Conservation (phyloP, 2,888 invertebrate species). For the Tillus elongatus region DNA sequence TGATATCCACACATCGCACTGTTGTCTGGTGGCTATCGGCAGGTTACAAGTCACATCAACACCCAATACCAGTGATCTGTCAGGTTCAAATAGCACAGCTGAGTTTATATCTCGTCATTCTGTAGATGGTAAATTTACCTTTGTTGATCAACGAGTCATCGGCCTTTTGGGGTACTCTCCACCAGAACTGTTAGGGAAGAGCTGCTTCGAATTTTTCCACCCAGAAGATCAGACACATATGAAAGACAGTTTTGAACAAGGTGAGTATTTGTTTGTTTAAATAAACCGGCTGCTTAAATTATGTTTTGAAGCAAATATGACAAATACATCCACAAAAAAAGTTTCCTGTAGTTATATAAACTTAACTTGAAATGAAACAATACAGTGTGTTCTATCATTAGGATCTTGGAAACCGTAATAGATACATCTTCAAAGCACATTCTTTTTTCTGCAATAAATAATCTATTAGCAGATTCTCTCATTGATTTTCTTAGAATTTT, state of each 20-base stretch:
- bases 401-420: too few species aligned
- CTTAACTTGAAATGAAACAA: too few species aligned
- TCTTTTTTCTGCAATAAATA: too few species aligned
- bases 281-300: too few species aligned
- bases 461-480: too few species aligned
- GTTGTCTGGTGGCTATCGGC: constrained; percentile 97
- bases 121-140: constrained; percentile 95
- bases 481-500: too few species aligned
- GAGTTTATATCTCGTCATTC: constrained; percentile 97
- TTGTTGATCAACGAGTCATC: constrained; percentile 94
- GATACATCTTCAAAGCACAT: too few species aligned
- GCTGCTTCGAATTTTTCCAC: constrained; percentile 96
- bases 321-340: too few species aligned
- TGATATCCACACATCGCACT: constrained; percentile 77
- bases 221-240: constrained; percentile 94
- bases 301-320: too few species aligned
- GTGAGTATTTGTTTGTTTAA: constrained; percentile 41
- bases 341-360: too few species aligned
- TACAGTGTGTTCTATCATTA: too few species aligned
- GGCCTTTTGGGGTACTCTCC: constrained; percentile 88
- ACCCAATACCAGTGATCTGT: constrained; percentile 82
- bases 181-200: constrained; percentile 88
- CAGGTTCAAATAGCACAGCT: constrained; percentile 72
- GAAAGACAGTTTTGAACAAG: constrained; percentile 97
- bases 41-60: constrained; percentile 94